These are phyloP conservation scores for Lota lota DNA, from an alignment of 2,113 vertebrate genomes.

Conservation along the genomic window DNA sequence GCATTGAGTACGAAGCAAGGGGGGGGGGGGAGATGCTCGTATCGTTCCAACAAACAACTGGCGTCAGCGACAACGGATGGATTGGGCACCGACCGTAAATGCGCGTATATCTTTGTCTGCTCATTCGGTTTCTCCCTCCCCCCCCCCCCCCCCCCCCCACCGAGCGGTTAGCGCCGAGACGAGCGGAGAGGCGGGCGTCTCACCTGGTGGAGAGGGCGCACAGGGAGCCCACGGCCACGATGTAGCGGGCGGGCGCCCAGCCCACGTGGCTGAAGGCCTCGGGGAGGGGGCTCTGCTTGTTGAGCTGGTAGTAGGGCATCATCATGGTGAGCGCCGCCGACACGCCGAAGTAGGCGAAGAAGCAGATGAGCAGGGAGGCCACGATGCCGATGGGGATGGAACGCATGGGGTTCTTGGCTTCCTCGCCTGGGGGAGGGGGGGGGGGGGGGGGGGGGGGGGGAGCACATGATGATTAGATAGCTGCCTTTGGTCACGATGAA, in stretches of 20 bases:
- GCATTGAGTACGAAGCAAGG: too few relatives aligned
- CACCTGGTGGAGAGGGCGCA: conserved; percentile 96
- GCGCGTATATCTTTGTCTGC: too few relatives aligned
- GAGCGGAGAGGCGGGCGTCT: conserved; percentile 22
- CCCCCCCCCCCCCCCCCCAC: too few relatives aligned
- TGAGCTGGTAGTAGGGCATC: conserved; percentile 91
- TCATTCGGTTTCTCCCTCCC: too few relatives aligned
- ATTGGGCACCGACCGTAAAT: too few relatives aligned
- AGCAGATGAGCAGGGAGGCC: conserved; percentile 89
- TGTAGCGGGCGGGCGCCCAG: conserved; percentile 87
- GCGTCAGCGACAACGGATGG: too few relatives aligned
- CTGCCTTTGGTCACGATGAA: too few relatives aligned
- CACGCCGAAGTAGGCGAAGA: conserved; percentile 91
- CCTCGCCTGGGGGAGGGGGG: conserved; percentile 78
- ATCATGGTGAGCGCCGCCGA: conserved; percentile 91
- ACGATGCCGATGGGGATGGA: conserved; percentile 93
- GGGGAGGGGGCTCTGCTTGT: conserved; percentile 85
- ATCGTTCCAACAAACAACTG: too few relatives aligned
- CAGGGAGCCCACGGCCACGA: conserved; percentile 88
- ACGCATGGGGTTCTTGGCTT: conserved; percentile 90
- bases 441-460: too few relatives aligned
- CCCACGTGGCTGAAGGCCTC: conserved; percentile 83
- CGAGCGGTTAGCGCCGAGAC: too few relatives aligned
- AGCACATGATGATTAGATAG: too few relatives aligned
- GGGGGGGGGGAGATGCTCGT: too few relatives aligned